Percentiles rank a stretch among this genome's conserved stretches.
Evolutionary conservation across 2,797 vertebrate species (phyloP).

Genomic region (Periparus ater): DNA sequence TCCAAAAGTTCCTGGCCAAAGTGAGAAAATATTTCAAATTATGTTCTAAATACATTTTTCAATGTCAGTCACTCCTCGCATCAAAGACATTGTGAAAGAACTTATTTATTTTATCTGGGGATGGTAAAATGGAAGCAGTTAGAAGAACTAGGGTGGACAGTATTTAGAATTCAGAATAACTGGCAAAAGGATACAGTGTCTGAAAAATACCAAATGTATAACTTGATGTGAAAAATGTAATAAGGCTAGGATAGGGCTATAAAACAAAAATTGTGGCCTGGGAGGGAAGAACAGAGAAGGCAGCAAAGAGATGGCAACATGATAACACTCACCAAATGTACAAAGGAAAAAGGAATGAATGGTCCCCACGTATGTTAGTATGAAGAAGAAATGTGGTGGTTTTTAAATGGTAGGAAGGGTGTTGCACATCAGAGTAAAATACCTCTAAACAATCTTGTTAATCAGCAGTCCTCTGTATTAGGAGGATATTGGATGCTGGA

Average conservation of each 20-base stretch:
- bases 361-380: fast-evolving
- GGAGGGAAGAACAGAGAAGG: background rate
- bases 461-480: background rate
- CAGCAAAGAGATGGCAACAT: background rate
- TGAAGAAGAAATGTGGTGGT: background rate
- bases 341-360: background rate
- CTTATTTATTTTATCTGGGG: background rate
- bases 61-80: background rate
- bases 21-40: background rate
- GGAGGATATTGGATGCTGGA: background rate
- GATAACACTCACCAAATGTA: background rate
- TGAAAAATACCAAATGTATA: background rate
- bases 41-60: background rate
- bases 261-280: background rate
- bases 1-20: background rate
- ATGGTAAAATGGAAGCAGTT: background rate
- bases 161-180: background rate
- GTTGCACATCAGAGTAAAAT: background rate
- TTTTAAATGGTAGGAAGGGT: background rate
- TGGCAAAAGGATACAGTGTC: background rate
- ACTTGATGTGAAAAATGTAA: background rate
- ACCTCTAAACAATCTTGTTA: background rate
- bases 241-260: background rate
- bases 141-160: background rate
- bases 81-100: background rate